phyloP scores from a whole-genome alignment of 2,797 vertebrate species.

The Hydrophis major region DNA sequence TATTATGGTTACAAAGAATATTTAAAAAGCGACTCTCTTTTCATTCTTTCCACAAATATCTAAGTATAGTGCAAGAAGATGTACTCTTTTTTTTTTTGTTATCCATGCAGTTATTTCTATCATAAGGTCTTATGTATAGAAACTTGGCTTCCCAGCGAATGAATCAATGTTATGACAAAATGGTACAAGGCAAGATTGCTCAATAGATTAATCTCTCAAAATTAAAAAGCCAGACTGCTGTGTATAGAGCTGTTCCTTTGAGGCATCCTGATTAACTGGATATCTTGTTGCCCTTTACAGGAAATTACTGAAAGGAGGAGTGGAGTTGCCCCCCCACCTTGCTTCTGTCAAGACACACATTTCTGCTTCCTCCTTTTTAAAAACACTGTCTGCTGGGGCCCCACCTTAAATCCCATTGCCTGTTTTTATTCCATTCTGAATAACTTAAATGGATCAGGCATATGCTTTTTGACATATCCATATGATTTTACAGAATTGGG shows the following conservation, averaged over 20 bases:
- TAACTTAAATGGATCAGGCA: constrained; percentile 32
- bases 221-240: constrained; percentile 31
- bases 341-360: constrained; percentile 9
- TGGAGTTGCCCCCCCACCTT: background rate
- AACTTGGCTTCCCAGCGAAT: constrained; percentile 13
- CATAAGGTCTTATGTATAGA: background rate
- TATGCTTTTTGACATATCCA: constrained; percentile 1
- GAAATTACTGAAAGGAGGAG: constrained; percentile 7
- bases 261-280: constrained; percentile 4
- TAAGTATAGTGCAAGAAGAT: background rate
- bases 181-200: background rate
- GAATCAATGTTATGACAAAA: constrained; percentile 33
- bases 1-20: background rate
- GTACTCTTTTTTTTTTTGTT: background rate
- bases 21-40: too few species aligned
- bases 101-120: constrained; percentile 42
- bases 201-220: constrained; percentile 32
- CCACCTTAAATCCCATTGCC: background rate
- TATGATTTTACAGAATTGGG: constrained; percentile 19
- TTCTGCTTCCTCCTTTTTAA: constrained; percentile 28
- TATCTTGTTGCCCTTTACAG: constrained; percentile 13
- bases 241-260: background rate
- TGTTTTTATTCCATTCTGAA: constrained; percentile 14
- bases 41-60: background rate
- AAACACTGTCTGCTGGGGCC: constrained; percentile 13